Evolutionary conservation across 92 coral and sea anemone genomes (phyloP).

Genomic region (Nematostella vectensis): DNA sequence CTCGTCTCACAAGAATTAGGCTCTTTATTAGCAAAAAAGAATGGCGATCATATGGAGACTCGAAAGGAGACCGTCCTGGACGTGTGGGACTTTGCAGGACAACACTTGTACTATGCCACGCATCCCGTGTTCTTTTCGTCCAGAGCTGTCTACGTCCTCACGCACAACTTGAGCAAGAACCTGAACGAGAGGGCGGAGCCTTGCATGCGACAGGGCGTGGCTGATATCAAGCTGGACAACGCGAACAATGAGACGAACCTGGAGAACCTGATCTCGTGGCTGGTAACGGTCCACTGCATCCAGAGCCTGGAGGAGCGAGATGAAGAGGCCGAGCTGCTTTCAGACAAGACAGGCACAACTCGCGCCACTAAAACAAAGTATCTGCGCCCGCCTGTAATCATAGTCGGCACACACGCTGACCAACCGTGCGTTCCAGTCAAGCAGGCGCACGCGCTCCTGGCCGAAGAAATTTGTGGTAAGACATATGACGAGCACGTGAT

Average conservation of each 20-base stretch:
- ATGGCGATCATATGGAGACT: too few species aligned
- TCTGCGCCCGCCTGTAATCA: conserved; percentile 7
- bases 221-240: conserved; percentile 50
- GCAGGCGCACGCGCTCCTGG: neutral
- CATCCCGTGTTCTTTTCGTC: conserved; percentile 79
- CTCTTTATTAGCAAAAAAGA: too few species aligned
- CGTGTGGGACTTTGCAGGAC: conserved; percentile 88
- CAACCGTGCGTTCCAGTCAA: neutral
- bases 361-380: conserved; percentile 10
- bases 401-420: conserved; percentile 9
- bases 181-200: conserved; percentile 60
- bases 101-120: conserved; percentile 77
- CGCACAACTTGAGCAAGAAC: conserved; percentile 69
- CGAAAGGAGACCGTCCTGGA: conserved; percentile 48
- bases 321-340: conserved; percentile 1
- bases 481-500: conserved; percentile 1
- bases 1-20: too few species aligned
- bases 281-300: conserved; percentile 59
- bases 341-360: neutral
- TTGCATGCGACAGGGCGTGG: conserved; percentile 70
- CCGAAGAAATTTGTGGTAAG: conserved; percentile 1
- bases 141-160: conserved; percentile 68
- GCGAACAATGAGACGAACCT: conserved; percentile 64
- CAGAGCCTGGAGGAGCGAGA: conserved; percentile 14
- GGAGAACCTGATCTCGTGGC: conserved; percentile 74